These are phyloP conservation scores for Melieria picta DNA, from an alignment of 2,888 invertebrate species.

Conservation along the genomic window DNA sequence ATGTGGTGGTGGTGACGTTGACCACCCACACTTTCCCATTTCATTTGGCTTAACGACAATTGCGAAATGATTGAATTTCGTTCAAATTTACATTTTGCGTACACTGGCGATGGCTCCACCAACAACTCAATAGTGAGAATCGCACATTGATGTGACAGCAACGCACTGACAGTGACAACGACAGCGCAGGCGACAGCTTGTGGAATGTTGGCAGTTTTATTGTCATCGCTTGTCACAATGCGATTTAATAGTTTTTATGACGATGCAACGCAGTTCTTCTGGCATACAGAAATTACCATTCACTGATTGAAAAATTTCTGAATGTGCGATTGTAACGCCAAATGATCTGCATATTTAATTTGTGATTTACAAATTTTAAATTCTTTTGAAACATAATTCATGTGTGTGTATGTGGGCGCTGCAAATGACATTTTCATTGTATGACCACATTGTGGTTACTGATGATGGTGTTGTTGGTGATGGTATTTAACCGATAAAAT, in stretches of 20 bases:
- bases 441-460: neutral
- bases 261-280: too few species aligned
- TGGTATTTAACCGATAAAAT: neutral
- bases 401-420: too few species aligned
- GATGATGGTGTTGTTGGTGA: neutral
- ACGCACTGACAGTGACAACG: conserved; percentile 23
- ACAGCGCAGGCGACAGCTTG: conserved; percentile 16
- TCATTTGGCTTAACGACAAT: conserved; percentile 30
- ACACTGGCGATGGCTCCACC: conserved; percentile 13
- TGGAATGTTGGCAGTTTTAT: conserved; percentile 59
- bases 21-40: neutral
- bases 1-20: neutral
- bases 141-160: conserved; percentile 17
- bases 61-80: conserved; percentile 54
- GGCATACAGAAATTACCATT: too few species aligned
- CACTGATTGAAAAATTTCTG: too few species aligned
- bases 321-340: too few species aligned
- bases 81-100: conserved; percentile 57
- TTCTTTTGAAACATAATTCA: too few species aligned
- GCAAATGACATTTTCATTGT: too few species aligned
- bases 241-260: conserved; percentile 52
- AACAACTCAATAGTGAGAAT: conserved; percentile 30
- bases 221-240: conserved; percentile 58
- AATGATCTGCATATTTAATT: too few species aligned
- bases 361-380: too few species aligned